Percentiles rank a stretch among this genome's conserved stretches.
Evolutionary conservation across 2,888 invertebrate species (phyloP).

Genomic region (Cataglyphis cursor): DNA sequence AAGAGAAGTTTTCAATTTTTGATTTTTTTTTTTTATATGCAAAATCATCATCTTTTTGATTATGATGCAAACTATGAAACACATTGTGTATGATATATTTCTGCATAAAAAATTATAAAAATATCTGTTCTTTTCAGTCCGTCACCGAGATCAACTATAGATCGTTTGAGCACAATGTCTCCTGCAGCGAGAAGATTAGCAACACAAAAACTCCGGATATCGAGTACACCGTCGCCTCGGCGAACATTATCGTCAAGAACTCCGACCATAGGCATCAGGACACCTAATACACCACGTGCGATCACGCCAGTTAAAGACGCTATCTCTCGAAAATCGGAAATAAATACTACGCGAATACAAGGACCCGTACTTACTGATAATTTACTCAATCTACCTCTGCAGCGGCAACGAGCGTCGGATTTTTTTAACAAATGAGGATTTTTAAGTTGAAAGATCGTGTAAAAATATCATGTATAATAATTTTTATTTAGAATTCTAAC

Average conservation of each 20-base stretch:
- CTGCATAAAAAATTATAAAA: background rate
- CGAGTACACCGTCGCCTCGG: slow-evolving; percentile 83
- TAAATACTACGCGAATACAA: slow-evolving; percentile 69
- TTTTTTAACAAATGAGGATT: slow-evolving; percentile 89
- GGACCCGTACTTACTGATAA: slow-evolving; percentile 92
- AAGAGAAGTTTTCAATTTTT: background rate
- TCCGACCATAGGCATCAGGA: slow-evolving; percentile 83
- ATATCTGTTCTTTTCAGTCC: slow-evolving; percentile 84
- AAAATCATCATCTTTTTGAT: background rate
- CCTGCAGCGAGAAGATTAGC: slow-evolving; percentile 97
- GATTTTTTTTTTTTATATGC: background rate
- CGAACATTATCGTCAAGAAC: slow-evolving; percentile 86
- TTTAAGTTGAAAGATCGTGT: background rate
- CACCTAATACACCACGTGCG: slow-evolving; percentile 84
- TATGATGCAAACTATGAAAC: background rate
- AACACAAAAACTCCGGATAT: slow-evolving; percentile 88
- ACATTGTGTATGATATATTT: too few relatives aligned
- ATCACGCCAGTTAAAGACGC: slow-evolving; percentile 79
- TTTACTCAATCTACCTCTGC: slow-evolving; percentile 93
- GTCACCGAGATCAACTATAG: slow-evolving; percentile 90
- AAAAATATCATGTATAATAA: background rate
- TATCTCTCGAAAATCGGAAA: slow-evolving; percentile 75
- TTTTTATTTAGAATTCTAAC: background rate
- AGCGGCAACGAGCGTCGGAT: slow-evolving; percentile 93
- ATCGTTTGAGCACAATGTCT: slow-evolving; percentile 96